These are phyloP conservation scores for Polydrusus tereticollis DNA, from an alignment of 2,888 invertebrate genomes.

Conservation along the genomic window DNA sequence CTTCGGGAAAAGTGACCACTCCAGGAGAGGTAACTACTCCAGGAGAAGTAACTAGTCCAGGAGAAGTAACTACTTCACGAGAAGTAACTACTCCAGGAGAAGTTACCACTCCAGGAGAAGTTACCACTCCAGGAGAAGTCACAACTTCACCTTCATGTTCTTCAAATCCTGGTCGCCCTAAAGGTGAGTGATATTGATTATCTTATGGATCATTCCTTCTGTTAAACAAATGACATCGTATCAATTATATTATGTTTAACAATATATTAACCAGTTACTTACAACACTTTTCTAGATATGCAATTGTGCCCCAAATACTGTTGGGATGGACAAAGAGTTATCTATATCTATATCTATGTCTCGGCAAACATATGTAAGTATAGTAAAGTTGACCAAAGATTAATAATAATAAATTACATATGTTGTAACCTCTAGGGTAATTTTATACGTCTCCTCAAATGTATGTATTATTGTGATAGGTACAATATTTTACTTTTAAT, in stretches of 20 bases:
- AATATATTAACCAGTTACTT: background rate
- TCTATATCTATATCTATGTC: slow-evolving; percentile 18
- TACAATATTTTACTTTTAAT: no score
- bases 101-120: background rate
- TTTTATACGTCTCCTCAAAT: no score
- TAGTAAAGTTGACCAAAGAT: background rate
- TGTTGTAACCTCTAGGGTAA: no score
- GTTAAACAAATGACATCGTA: no score
- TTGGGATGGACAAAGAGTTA: background rate
- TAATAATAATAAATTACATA: background rate
- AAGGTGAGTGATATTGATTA: background rate
- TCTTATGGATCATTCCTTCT: no score
- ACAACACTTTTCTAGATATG: slow-evolving; percentile 5
- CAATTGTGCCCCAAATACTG: slow-evolving; percentile 35
- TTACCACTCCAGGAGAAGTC: background rate
- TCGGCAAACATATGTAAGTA: background rate
- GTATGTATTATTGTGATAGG: no score
- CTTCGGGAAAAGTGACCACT: no score
- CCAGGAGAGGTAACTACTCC: no score
- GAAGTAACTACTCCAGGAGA: background rate
- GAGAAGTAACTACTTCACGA: slow-evolving; percentile 19
- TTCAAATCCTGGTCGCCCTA: background rate
- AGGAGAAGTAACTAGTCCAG: no score
- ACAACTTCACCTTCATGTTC: background rate
- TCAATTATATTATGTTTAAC: no score